These are phyloP conservation scores for Chloebia gouldiae DNA, from an alignment of 2,113 vertebrate genomes.

Conservation along the genomic window DNA sequence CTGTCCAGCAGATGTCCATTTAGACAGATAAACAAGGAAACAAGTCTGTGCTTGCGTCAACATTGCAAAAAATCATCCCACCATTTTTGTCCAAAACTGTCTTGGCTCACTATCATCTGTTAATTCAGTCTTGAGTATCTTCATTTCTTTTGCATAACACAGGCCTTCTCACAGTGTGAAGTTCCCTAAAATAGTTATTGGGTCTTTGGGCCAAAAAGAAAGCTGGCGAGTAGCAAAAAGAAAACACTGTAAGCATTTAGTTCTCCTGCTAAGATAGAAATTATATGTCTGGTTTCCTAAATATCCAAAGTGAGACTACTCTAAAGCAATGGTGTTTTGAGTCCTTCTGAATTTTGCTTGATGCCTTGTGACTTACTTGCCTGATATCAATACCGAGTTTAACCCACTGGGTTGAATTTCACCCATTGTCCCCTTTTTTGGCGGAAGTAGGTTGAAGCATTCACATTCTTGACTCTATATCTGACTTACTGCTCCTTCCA, in stretches of 20 bases:
- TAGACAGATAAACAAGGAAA: background rate
- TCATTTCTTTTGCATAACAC: slow-evolving; percentile 62
- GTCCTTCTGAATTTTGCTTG: background rate
- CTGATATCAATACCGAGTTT: background rate
- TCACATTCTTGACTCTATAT: background rate
- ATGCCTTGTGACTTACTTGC: background rate
- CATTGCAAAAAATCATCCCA: slow-evolving; percentile 5
- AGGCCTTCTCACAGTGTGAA: slow-evolving; percentile 59
- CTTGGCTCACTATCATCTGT: slow-evolving; percentile 28
- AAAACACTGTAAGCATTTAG: slow-evolving; percentile 26
- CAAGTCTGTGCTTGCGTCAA: background rate
- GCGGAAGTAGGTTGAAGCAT: background rate
- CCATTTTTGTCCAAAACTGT: background rate
- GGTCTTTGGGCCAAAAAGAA: slow-evolving; percentile 54
- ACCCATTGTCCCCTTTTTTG: background rate
- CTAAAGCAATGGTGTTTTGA: slow-evolving; percentile 38
- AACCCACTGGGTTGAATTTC: background rate
- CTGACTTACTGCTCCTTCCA: background rate
- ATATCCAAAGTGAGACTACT: slow-evolving; percentile 32
- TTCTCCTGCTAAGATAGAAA: slow-evolving; percentile 57
- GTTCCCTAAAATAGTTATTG: slow-evolving; percentile 71
- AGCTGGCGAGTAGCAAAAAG: slow-evolving; percentile 43
- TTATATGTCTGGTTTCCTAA: slow-evolving; percentile 70
- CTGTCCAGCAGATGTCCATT: background rate
- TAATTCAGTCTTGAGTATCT: slow-evolving; percentile 52